phyloP scores from a whole-genome alignment of 2,888 invertebrate species.

The Leptinotarsa rubiginosa region DNA sequence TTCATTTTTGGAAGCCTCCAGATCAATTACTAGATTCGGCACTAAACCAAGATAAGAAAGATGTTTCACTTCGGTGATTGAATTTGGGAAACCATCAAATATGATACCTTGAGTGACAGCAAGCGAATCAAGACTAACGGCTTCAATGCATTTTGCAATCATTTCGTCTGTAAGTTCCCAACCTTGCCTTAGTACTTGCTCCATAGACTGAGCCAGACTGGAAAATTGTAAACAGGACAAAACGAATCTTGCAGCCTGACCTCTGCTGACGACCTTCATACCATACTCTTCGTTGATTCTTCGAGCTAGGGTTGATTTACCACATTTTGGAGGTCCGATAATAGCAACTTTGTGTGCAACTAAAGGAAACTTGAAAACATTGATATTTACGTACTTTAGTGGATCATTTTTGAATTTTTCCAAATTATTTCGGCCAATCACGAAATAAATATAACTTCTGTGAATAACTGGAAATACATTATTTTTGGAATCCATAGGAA shows the following conservation, averaged over 20 bases:
- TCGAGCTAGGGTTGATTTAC: constrained; percentile 71
- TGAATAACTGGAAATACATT: constrained; percentile 71
- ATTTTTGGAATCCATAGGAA: constrained; percentile 63
- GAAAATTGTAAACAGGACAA: constrained; percentile 69
- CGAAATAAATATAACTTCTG: constrained; percentile 72
- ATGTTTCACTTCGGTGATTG: constrained; percentile 67
- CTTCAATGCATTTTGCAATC: constrained; percentile 69
- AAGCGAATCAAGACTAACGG: constrained; percentile 67
- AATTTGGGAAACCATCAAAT: constrained; percentile 73
- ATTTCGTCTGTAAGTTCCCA: constrained; percentile 65
- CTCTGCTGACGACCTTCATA: constrained; percentile 70
- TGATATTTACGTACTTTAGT: constrained; percentile 69
- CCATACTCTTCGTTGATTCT: constrained; percentile 70
- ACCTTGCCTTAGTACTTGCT: constrained; percentile 64
- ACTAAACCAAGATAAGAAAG: constrained; percentile 69
- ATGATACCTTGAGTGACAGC: constrained; percentile 68
- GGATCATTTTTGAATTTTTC: constrained; percentile 70
- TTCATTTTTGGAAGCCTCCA: constrained; percentile 64
- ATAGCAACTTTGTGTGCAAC: constrained; percentile 70
- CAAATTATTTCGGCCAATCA: constrained; percentile 67
- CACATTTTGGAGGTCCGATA: constrained; percentile 74
- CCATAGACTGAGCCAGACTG: constrained; percentile 66
- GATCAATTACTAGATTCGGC: constrained; percentile 71
- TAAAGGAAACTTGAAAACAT: constrained; percentile 66
- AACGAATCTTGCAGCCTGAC: constrained; percentile 69